A percentile compares a stretch with the other conserved stretches of the same genome.
These are phyloP conservation scores for Periophthalmus modestus DNA, from an alignment of 2,113 vertebrate species.

Conservation along the genomic window DNA sequence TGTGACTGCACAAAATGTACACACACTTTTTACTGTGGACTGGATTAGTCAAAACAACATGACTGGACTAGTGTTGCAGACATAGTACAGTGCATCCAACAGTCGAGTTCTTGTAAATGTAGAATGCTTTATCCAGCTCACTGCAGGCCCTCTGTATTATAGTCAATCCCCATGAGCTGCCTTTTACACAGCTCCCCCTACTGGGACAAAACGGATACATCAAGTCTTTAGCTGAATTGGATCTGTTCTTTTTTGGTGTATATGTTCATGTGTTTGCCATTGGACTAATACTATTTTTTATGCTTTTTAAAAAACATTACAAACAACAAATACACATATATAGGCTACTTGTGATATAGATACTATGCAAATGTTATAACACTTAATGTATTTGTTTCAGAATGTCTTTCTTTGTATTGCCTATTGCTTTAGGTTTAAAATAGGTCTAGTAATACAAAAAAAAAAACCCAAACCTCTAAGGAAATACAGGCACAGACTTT, in stretches of 20 bases:
- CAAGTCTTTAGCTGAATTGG: background rate
- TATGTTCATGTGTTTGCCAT: background rate
- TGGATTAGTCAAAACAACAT: background rate
- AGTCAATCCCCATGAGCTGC: background rate
- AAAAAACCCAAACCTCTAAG: background rate
- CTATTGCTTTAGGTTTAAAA: constrained; percentile 7
- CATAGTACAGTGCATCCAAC: background rate
- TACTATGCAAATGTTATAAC: background rate
- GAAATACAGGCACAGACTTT: background rate
- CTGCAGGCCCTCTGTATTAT: background rate
- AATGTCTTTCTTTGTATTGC: background rate
- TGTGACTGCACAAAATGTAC: background rate
- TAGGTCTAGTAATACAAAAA: constrained; percentile 2
- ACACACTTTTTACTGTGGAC: background rate
- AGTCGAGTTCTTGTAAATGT: background rate
- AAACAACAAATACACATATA: background rate
- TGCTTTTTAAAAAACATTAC: background rate
- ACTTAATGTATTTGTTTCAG: background rate
- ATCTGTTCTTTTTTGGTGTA: background rate
- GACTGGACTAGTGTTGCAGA: background rate
- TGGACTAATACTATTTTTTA: background rate
- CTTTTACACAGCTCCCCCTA: constrained; percentile 3
- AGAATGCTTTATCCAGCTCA: background rate
- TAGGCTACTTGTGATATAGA: background rate
- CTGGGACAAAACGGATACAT: background rate